phyloP scores from a whole-genome alignment of 2,113 vertebrate species.

The Nannospalax galili region DNA sequence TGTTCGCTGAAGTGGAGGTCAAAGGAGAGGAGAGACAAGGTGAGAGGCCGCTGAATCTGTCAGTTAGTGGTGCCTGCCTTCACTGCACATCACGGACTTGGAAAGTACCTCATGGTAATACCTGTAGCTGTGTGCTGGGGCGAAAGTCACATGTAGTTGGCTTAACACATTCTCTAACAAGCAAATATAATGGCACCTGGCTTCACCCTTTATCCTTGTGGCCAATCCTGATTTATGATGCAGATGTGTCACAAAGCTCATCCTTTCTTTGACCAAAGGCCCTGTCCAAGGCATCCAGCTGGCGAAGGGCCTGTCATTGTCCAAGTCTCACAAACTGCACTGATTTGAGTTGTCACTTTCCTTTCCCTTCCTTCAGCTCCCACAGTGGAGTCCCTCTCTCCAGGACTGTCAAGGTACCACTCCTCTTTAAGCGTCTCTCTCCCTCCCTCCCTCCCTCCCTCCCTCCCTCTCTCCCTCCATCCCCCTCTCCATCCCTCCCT shows the following conservation, averaged over 20 bases:
- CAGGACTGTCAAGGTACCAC: not conserved
- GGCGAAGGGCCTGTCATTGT: not conserved
- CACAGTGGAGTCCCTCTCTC: not conserved
- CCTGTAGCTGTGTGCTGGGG: not conserved
- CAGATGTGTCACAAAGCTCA: not conserved
- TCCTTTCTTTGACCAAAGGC: conserved; percentile 6
- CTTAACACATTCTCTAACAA: conserved; percentile 58
- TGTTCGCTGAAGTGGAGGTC: not conserved
- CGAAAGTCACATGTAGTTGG: conserved; percentile 20
- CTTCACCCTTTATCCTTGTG: not conserved
- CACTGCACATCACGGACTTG: not conserved
- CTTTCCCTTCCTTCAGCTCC: not conserved
- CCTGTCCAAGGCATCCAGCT: accelerated
- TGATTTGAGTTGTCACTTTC: not conserved
- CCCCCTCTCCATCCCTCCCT: too few relatives aligned
- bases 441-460: too few relatives aligned
- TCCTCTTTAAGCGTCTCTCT: not conserved
- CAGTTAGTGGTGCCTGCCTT: not conserved
- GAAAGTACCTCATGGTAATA: not conserved
- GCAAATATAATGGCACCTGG: not conserved
- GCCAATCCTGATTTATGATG: conserved; percentile 9
- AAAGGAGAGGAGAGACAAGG: not conserved
- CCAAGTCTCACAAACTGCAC: not conserved
- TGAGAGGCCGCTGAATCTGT: not conserved
- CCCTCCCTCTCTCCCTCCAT: too few relatives aligned